phyloP scores from a whole-genome alignment of 2,797 vertebrate genomes.

The Syndactyla subalaris region DNA sequence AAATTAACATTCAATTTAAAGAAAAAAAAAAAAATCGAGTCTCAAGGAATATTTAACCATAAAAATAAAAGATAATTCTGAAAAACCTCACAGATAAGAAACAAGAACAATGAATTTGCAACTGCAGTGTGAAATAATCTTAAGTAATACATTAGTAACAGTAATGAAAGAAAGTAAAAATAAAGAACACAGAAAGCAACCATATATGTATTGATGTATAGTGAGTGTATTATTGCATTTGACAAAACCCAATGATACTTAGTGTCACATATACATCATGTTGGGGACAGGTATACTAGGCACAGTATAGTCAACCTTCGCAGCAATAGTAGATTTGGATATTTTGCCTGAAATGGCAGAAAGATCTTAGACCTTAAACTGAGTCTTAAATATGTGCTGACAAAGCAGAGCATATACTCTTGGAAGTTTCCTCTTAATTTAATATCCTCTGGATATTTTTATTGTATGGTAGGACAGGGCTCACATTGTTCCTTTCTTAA shows the following conservation, averaged over 20 bases:
- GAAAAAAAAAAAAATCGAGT: background rate
- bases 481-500: background rate
- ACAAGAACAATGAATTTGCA: background rate
- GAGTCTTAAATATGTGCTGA: background rate
- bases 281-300: background rate
- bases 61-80: background rate
- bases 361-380: background rate
- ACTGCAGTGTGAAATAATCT: background rate
- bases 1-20: background rate
- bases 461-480: background rate
- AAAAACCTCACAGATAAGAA: background rate
- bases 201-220: accelerated
- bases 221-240: background rate
- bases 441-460: background rate
- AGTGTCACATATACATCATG: background rate
- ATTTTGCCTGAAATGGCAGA: background rate
- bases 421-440: background rate
- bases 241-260: background rate
- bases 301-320: background rate
- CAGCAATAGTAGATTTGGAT: background rate
- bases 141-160: background rate
- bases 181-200: background rate
- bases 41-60: background rate
- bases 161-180: background rate
- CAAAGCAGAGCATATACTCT: accelerated